A percentile compares a stretch with the other conserved stretches of the same genome.
Evolutionary conservation across 1,140 invertebrate species (phyloP).

Genomic region (Schlechtendalia chinensis): DNA sequence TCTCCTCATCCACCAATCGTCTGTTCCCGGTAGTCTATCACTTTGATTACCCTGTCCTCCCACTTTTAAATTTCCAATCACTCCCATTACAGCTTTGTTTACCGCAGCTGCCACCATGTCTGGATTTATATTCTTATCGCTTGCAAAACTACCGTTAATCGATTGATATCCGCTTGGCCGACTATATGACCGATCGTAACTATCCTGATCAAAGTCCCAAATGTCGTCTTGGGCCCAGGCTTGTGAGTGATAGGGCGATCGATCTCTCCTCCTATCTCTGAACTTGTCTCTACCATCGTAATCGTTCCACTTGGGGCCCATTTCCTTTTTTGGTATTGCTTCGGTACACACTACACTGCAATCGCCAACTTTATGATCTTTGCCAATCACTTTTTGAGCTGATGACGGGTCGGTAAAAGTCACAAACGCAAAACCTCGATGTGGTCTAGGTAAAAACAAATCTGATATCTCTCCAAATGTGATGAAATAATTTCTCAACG

Average conservation of each 20-base stretch:
- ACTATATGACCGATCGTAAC: conserved; percentile 8
- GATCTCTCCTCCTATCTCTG: conserved; percentile 41
- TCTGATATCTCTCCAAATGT: conserved; percentile 66
- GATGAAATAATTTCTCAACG: conserved; percentile 64
- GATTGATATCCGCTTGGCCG: conserved; percentile 14
- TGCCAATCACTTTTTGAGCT: conserved; percentile 64
- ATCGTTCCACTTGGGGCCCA: conserved; percentile 32
- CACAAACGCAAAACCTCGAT: conserved; percentile 66
- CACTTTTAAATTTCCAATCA: conserved; percentile 50
- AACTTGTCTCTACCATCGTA: conserved; percentile 28
- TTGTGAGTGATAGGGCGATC: neutral
- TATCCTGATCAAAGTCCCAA: conserved; percentile 41
- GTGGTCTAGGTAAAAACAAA: conserved; percentile 65
- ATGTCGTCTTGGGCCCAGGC: conserved; percentile 22
- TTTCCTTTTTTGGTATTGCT: conserved; percentile 61
- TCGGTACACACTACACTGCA: conserved; percentile 66
- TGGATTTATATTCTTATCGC: conserved; percentile 44
- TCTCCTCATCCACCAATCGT: conserved; percentile 51
- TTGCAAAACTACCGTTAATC: neutral
- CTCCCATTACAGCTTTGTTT: conserved; percentile 51
- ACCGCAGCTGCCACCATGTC: conserved; percentile 51
- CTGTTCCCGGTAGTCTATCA: conserved; percentile 34
- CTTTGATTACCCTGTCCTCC: conserved; percentile 7
- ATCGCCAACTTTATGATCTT: conserved; percentile 68
- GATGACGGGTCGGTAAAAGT: conserved; percentile 65